Evolutionary conservation across 2,113 vertebrate genomes (phyloP), one percentile per base, ranked within the genome.

Genomic region (Corythaeola cristata): DNA sequence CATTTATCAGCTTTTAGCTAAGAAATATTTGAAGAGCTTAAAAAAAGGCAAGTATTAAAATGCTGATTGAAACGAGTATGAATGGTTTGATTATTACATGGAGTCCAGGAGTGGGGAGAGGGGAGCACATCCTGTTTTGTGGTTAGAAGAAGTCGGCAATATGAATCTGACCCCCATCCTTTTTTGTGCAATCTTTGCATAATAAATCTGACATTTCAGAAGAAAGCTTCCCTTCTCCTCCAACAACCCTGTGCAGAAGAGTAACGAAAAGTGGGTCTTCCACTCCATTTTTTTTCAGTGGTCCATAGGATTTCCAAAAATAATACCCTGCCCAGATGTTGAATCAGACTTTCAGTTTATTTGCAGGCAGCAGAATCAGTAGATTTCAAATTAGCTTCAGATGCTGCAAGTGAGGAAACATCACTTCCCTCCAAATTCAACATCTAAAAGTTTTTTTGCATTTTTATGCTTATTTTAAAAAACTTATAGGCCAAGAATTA

Each of bases 331-430:
- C 58, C 76, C 93, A 97, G 97, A 92, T 97, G 95, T 94, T 96
- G 79, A 92, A 95, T 97, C 23, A 86, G 77, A 85, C 56, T 91
- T 95, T 85, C 78, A 89, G 90, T 97, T 98, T 98, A 98, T 97
- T 96, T 96, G 96, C 82, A 98, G 96, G 88, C 80, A 94, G 68
- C 55, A 91, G 94, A 96, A 97, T 90, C 84, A 93, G 88, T 95
- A 97, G 93, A 97, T 91, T 94, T 95, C 94, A 98, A 98, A 97
- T 97, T 95, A 96, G 94, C 91, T 94, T 97, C 97, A 97, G 96
- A 97, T 95, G 93, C 93, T 72, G 4, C 47, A 67, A 96, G 86
- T 79, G 87, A 97, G 91, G 96, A 97, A 96, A 94, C 22, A 71
- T 68, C 85, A 72, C 78, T 69, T 94, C 84, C 90, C 84, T 98